Evolutionary conservation across 2,113 vertebrate species (phyloP).

Genomic region (Scartelaos histophorus): DNA sequence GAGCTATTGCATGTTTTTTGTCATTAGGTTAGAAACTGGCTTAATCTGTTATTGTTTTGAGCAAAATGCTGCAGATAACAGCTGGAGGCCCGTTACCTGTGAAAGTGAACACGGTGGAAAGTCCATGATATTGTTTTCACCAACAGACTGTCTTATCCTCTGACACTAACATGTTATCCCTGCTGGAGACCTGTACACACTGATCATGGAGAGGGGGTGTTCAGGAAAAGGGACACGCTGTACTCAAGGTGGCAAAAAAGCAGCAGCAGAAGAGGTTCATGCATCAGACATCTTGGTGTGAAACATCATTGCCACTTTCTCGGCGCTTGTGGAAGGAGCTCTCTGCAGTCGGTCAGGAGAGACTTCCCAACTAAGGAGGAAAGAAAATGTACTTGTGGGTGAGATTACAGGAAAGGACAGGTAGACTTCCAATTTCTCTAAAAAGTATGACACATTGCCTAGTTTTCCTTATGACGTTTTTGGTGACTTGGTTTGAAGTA

Average conservation of each 20-base stretch:
- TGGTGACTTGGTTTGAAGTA: too few relatives aligned
- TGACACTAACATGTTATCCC: slow-evolving; percentile 18
- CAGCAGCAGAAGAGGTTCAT: slow-evolving; percentile 7
- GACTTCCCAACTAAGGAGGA: neutral
- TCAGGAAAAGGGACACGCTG: slow-evolving; percentile 48
- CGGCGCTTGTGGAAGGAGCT: neutral
- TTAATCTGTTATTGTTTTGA: too few relatives aligned
- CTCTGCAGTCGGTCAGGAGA: neutral
- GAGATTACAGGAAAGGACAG: too few relatives aligned
- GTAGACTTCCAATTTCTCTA: too few relatives aligned
- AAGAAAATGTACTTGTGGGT: neutral
- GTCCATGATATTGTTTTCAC: neutral
- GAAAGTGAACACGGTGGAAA: too few relatives aligned
- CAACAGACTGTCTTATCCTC: neutral
- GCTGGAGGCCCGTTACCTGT: too few relatives aligned
- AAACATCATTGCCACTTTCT: neutral
- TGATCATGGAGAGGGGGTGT: slow-evolving; percentile 24
- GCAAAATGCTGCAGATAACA: too few relatives aligned
- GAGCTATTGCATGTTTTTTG: too few relatives aligned
- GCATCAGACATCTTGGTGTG: slow-evolving; percentile 36
- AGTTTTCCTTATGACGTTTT: too few relatives aligned
- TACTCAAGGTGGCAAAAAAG: slow-evolving; percentile 26
- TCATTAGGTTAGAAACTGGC: too few relatives aligned
- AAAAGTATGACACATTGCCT: too few relatives aligned
- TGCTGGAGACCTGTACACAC: slow-evolving; percentile 17